Conservation (phyloP, 2,888 invertebrate species). For the Thecophora atra region DNA sequence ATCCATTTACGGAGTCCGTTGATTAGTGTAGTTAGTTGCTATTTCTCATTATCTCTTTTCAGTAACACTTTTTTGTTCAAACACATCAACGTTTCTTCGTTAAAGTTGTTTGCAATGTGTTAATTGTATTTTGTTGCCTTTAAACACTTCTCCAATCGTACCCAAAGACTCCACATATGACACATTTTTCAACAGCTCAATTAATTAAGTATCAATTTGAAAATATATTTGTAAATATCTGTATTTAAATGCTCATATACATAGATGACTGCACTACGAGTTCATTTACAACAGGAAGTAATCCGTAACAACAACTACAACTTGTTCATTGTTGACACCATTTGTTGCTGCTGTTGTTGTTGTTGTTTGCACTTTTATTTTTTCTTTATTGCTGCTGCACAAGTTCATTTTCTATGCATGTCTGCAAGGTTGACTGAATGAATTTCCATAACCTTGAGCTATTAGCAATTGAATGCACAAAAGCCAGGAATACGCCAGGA, state of each 20-base stretch:
- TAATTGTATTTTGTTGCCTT: too few relatives aligned
- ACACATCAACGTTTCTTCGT: background rate
- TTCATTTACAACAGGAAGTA: background rate
- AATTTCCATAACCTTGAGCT: slow-evolving; percentile 27
- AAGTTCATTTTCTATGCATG: too few relatives aligned
- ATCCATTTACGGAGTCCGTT: too few relatives aligned
- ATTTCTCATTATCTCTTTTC: background rate
- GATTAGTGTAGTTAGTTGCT: background rate
- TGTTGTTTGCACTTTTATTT: too few relatives aligned
- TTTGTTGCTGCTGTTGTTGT: background rate
- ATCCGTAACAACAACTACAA: background rate
- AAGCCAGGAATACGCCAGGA: background rate
- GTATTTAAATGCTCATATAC: too few relatives aligned
- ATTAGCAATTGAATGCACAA: slow-evolving; percentile 15
- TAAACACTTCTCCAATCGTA: too few relatives aligned
- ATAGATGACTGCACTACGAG: too few relatives aligned
- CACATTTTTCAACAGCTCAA: too few relatives aligned
- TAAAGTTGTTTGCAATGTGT: background rate
- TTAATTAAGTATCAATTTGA: too few relatives aligned
- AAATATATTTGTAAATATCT: too few relatives aligned
- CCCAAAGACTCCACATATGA: too few relatives aligned
- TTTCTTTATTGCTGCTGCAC: too few relatives aligned
- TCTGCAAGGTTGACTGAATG: slow-evolving; percentile 3
- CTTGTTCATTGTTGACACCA: background rate
- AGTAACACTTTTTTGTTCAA: background rate